Conservation (phyloP, 2,113 vertebrate species). For the Sphaerodactylus townsendi region DNA sequence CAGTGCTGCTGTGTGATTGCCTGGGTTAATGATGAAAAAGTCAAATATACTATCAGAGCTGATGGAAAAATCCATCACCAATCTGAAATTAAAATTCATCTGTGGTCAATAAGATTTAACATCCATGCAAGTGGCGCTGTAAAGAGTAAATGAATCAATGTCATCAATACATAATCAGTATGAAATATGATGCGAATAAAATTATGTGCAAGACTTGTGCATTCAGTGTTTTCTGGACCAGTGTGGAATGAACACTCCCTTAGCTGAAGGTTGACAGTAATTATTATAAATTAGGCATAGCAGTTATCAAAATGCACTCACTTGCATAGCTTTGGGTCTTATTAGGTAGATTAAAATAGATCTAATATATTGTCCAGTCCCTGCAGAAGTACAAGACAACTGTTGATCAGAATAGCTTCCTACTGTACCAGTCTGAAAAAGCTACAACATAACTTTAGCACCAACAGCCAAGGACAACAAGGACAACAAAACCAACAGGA, state of each 20-base stretch:
- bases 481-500: constrained; percentile 14
- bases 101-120: constrained; percentile 95
- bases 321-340: constrained; percentile 84
- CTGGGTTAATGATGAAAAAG: constrained; percentile 87
- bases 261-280: constrained; percentile 90
- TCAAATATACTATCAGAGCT: constrained; percentile 91
- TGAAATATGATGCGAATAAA: constrained; percentile 91
- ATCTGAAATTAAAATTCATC: constrained; percentile 96
- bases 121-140: constrained; percentile 88
- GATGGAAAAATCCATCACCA: constrained; percentile 94
- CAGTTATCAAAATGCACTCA: constrained; percentile 87
- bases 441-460: constrained; percentile 48
- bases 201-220: constrained; percentile 86
- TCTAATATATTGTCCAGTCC: constrained; percentile 76
- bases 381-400: constrained; percentile 74
- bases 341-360: constrained; percentile 85
- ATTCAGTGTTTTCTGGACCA: constrained; percentile 82
- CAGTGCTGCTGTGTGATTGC: constrained; percentile 84
- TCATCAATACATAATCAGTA: constrained; percentile 94
- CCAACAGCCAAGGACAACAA: constrained; percentile 51
- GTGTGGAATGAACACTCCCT: constrained; percentile 83
- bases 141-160: constrained; percentile 91
- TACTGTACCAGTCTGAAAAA: constrained; percentile 38
- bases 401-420: constrained; percentile 73
- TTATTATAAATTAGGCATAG: constrained; percentile 91